These are phyloP conservation scores for Watsonalla binaria DNA, from an alignment of 2,888 invertebrate genomes.

Conservation along the genomic window DNA sequence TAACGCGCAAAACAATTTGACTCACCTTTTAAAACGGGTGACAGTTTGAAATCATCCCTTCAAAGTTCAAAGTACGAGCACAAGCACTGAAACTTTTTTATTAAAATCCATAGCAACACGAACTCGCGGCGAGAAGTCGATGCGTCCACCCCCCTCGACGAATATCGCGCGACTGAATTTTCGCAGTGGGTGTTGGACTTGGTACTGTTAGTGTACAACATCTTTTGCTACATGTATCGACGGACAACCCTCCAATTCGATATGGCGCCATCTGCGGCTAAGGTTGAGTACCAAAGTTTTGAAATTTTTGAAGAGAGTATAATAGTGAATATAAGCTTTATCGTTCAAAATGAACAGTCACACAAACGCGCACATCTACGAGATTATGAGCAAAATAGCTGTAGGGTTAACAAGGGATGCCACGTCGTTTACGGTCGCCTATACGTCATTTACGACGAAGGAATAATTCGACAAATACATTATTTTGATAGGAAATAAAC, in stretches of 20 bases:
- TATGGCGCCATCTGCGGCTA: constrained; percentile 41
- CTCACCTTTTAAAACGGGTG: constrained; percentile 10
- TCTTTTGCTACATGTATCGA: constrained; percentile 20
- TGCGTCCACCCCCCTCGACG: background rate
- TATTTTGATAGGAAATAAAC: too few relatives aligned
- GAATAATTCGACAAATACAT: too few relatives aligned
- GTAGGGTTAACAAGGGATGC: too few relatives aligned
- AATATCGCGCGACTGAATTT: background rate
- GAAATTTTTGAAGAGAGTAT: constrained; percentile 27
- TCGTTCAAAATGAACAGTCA: background rate
- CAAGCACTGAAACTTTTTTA: constrained; percentile 20
- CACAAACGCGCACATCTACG: too few relatives aligned
- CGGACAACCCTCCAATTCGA: constrained; percentile 8
- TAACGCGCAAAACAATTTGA: background rate
- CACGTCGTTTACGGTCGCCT: too few relatives aligned
- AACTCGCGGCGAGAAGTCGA: constrained; percentile 13
- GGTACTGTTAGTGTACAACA: background rate
- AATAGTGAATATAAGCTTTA: constrained; percentile 17
- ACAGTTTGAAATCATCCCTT: constrained; percentile 8
- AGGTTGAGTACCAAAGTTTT: constrained; percentile 43
- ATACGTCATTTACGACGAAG: too few relatives aligned
- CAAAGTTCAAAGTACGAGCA: constrained; percentile 7
- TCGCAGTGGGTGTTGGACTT: background rate
- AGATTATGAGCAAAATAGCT: too few relatives aligned
- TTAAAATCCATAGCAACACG: constrained; percentile 7